Evolutionary conservation across 1,140 invertebrate genomes (phyloP), one percentile per base, ranked within the genome.

Genomic region (Hormaphis cornu): DNA sequence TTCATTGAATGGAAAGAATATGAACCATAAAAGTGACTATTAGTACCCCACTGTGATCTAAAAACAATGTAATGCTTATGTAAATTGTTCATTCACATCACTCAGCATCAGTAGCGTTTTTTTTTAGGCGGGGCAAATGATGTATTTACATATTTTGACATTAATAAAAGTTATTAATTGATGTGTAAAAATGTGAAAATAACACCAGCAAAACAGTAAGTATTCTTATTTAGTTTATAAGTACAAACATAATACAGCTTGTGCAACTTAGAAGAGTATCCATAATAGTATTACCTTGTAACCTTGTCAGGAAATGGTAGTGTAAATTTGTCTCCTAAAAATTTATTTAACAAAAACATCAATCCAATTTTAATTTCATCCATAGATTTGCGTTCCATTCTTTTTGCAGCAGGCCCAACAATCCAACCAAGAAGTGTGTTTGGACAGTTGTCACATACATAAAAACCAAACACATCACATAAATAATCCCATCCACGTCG

Each of bases 11-110:
- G 80, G 76, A 84, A 89, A 46, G 85, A 85, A 75, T 90, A 91
- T 1, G 86, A 83, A 26, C 89, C 88, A 70, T 83, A 76, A 59
- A 84, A 84, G 73, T 86, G 80, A 1, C 82, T 81, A 79, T 91
- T 86, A 1, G 78, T 80, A 53, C 78, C 81, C 89, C 90, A 92
- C 73, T 81, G 79, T 10, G 85, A 83, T 71, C 86, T 87, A 75
- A 69, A 77, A 81, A n/a, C n/a, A n/a, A n/a, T n/a, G n/a, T n/a
- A n/a, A n/a, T n/a, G n/a, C n/a, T n/a, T n/a, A n/a, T n/a, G n/a
- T n/a, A n/a, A n/a, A n/a, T n/a, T n/a, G n/a, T n/a, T n/a, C n/a
- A n/a, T n/a, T n/a, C n/a, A n/a, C n/a, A n/a, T n/a, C n/a, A n/a
- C n/a, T n/a, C n/a, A n/a, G n/a, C n/a, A n/a, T n/a, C n/a, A n/a